phyloP scores from a whole-genome alignment of 1,140 invertebrate genomes.

The Portunus trituberculatus region DNA sequence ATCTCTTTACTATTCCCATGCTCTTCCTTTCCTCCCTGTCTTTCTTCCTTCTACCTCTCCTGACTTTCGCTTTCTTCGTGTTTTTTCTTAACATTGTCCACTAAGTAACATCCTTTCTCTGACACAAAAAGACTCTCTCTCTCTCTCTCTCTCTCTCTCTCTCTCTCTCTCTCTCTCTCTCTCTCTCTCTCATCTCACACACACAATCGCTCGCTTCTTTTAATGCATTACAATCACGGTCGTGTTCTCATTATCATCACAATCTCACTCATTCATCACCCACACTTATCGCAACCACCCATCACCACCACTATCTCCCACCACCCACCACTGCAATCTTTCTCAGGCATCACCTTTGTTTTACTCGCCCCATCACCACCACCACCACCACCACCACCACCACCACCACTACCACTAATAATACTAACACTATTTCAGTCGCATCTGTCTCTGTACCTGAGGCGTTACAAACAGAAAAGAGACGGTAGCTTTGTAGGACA shows the following conservation, averaged over 20 bases:
- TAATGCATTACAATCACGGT: neutral
- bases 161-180: no score
- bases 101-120: no score
- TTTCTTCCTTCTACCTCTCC: neutral
- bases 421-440: neutral
- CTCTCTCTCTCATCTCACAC: no score
- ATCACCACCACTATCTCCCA: conserved; percentile 6
- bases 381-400: neutral
- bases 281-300: neutral
- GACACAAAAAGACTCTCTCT: no score
- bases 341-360: neutral
- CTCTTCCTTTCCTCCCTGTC: neutral
- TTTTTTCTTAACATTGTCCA: no score
- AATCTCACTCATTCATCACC: neutral
- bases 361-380: neutral
- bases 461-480: neutral
- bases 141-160: no score
- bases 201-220: neutral
- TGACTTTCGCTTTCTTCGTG: neutral
- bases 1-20: no score
- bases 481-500: neutral
- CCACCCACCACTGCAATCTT: neutral
- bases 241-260: neutral
- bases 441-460: neutral
- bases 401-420: neutral